These are phyloP conservation scores for Cottoperca gobio DNA, from an alignment of 2,797 vertebrate genomes.

Conservation along the genomic window DNA sequence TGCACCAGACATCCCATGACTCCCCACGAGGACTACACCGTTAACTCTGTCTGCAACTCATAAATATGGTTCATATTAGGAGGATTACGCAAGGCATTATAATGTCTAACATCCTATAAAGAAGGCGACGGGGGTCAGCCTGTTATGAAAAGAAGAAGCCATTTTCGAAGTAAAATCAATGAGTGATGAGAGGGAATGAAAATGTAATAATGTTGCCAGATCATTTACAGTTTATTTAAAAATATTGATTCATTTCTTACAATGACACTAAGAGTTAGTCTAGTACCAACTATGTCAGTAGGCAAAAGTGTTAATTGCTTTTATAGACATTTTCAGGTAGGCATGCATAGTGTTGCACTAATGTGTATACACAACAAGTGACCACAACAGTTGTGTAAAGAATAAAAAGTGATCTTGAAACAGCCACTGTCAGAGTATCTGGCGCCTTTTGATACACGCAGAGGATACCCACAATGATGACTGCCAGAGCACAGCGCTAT, in stretches of 20 bases:
- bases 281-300: background rate
- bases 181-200: conserved; percentile 6
- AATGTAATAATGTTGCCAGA: background rate
- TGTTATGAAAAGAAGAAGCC: conserved; percentile 11
- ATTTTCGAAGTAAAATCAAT: conserved; percentile 11
- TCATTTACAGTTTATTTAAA: background rate
- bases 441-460: background rate
- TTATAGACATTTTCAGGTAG: background rate
- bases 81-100: conserved; percentile 53
- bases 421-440: background rate
- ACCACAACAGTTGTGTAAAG: background rate
- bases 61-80: conserved; percentile 69
- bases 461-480: background rate
- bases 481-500: background rate
- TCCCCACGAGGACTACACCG: conserved; percentile 18
- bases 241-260: background rate
- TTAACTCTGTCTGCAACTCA: conserved; percentile 45
- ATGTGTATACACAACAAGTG: background rate
- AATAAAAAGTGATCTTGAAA: background rate
- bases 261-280: background rate
- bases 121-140: background rate
- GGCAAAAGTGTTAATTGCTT: background rate
- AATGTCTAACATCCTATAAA: conserved; percentile 31
- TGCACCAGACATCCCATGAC: conserved; percentile 39
- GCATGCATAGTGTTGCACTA: background rate